Evolutionary conservation across 2,888 invertebrate genomes (phyloP).

Genomic region (Philhelius pedissequus): DNA sequence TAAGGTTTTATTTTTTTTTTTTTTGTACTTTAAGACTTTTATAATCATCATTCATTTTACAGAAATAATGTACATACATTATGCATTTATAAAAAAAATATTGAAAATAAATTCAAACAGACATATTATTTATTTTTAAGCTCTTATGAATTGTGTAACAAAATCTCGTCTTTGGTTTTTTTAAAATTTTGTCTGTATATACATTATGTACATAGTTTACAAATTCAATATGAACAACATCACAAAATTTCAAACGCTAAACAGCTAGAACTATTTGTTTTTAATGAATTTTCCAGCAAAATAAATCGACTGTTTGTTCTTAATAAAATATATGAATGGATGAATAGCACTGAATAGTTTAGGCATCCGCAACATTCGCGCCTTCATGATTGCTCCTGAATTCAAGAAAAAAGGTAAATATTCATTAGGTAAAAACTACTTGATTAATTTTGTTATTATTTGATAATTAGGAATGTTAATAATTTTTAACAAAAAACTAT

Average conservation of each 20-base stretch:
- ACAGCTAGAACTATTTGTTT: not conserved
- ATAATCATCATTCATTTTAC: too few species aligned
- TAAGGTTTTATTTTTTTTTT: too few species aligned
- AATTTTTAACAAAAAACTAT: too few species aligned
- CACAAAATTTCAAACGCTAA: not conserved
- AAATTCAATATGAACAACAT: not conserved
- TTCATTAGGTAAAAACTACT: not conserved
- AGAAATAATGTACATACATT: too few species aligned
- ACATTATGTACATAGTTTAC: too few species aligned
- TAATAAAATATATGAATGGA: slow-evolving; percentile 75
- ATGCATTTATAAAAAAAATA: too few species aligned
- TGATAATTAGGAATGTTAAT: not conserved
- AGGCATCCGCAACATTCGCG: slow-evolving; percentile 4
- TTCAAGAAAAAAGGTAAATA: not conserved
- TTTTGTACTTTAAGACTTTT: too few species aligned
- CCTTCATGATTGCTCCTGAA: slow-evolving; percentile 13
- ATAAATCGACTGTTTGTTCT: slow-evolving; percentile 75
- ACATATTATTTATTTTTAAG: too few species aligned
- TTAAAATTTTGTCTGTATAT: not conserved
- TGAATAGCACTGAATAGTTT: slow-evolving; percentile 73
- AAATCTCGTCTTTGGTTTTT: not conserved
- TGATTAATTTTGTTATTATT: not conserved
- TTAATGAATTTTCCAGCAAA: not conserved
- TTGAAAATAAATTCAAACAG: too few species aligned
- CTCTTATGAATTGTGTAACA: not conserved